Base-by-base conservation (phyloP, 2,888 invertebrate species). In the Sinodicranocentrus sp. region DNA sequence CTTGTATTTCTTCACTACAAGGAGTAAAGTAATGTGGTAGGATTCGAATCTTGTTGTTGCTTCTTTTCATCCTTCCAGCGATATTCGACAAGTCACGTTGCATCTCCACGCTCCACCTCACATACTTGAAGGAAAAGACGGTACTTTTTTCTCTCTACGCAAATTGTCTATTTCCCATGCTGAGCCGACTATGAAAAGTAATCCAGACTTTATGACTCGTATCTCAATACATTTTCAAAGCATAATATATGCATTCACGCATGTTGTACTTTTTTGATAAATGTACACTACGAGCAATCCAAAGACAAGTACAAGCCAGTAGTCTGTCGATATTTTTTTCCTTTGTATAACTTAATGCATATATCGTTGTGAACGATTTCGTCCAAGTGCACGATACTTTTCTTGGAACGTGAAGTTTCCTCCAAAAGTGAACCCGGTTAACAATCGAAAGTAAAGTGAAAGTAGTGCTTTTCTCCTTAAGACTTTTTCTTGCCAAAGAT, bases 201-300 rank as follows among this genome's bases (percentile, higher is more conserved):
- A 79, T 79, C 79, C 63, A 63, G 23, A 63, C 79, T 79, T 79
- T 79, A 79, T 79, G 79, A 71, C 70, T 79, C 79, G 79, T 79
- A 79, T 48, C 79, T 71, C 63, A 52, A 79, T 79, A 79, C 52
- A 70, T 70, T 70, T 61, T 13, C 33, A 17, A 10, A 54, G 17
- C 26, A 57, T 67, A 67, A 28, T 21, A 67, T 33, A 67, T 67
- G 23, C 43, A 19, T 21, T 67, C 43, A 28, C 57, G 54, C 33
- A 52, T 54, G 1, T 28, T 28, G 8, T 39, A 63, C 48, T 61
- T 15, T 44, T 23, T 21, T 54, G 25, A 39, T 25, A 33, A 26
- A 70, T 52, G 17, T 52, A 28, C 39, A 68, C 19, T 17, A 8
- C 68, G n/a, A 28, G n/a, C n/a, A 63, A 33, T 25, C n/a, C n/a